A percentile compares a stretch with the other conserved stretches of the same genome.
phyloP scores from a whole-genome alignment of 2,888 invertebrate genomes.

The Muschampia plurimacula region DNA sequence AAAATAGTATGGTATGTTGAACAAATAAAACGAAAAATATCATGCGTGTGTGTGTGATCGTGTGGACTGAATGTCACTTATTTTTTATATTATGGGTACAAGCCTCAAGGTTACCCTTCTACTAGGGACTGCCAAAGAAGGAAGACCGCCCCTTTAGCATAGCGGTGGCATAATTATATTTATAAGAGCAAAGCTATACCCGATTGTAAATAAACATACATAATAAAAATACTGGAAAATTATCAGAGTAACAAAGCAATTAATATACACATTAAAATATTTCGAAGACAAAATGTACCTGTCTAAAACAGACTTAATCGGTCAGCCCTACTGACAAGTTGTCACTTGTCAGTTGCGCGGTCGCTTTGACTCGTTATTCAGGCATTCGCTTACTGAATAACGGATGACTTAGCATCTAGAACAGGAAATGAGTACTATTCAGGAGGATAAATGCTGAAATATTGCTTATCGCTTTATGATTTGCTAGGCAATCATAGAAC shows the following conservation, averaged over 20 bases:
- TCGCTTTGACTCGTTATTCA: slow-evolving; percentile 31
- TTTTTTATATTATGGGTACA: no score
- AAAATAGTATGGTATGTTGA: no score
- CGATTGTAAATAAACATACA: no score
- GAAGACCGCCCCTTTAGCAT: no score
- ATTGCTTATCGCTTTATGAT: slow-evolving; percentile 14
- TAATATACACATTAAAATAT: slow-evolving; percentile 4
- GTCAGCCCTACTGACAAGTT: slow-evolving; percentile 21
- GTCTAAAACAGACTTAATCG: background rate
- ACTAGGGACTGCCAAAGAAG: no score
- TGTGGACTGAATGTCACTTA: no score
- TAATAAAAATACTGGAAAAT: background rate
- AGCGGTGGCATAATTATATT: no score
- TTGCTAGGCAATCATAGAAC: background rate
- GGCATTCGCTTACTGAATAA: slow-evolving; percentile 29
- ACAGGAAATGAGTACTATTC: slow-evolving; percentile 30
- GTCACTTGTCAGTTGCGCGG: slow-evolving; percentile 31
- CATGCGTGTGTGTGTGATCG: no score
- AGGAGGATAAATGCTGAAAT: slow-evolving; percentile 20
- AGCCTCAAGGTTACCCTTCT: no score
- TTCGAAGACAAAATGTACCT: background rate
- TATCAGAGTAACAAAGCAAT: background rate
- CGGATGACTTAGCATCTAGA: slow-evolving; percentile 31
- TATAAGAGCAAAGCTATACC: no score
- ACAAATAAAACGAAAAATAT: no score